Base-by-base conservation (phyloP, 2,888 invertebrate species). In the Cephus runcator region DNA sequence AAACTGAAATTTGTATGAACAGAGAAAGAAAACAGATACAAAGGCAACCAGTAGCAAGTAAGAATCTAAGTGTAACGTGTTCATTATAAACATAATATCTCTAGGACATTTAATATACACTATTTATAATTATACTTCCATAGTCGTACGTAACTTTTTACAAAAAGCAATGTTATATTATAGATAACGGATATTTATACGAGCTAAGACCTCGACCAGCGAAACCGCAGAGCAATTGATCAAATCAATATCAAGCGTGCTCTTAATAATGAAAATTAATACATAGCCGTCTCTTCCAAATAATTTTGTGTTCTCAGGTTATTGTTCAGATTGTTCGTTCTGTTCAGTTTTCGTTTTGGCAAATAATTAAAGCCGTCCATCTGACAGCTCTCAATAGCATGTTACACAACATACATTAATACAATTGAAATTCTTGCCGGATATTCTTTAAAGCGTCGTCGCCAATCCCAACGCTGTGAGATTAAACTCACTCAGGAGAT, bases 121-220 rank as follows among this genome's bases (percentile, higher is more conserved):
- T 56, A 56, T 56, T 15, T 23, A 71, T 34, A 31, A 71, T 71
- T 30, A 71, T 34, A 71, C 71, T 71, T 71, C 71, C 71, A 71
- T 71, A 30, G 71, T 9, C 34, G 68, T 80, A 77, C 40, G 77
- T 80, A 79, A 77, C 75, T 76, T 78, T 80, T 81, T 78, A 77
- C 78, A 75, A 78, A 78, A 69, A 36, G 75, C 31, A 34, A 73
- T 79, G 76, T 35, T 76, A 74, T 31, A 56, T 23, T 56, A 56
- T 56, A 56, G 9, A 56, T 56, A 56, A 56, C 56, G 56, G 2
- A 56, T 56, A 56, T 56, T 56, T 56, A 23, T 56, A 56, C 23
- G 23, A 56, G 56, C 56, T 23, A 56, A 56, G 23, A 23, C 23
- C 56, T 56, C 56, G 56, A 56, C 9, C 56, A 56, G 56, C 23